These are phyloP conservation scores for Geotrypetes seraphini DNA, from an alignment of 2,797 vertebrate genomes.

Conservation along the genomic window DNA sequence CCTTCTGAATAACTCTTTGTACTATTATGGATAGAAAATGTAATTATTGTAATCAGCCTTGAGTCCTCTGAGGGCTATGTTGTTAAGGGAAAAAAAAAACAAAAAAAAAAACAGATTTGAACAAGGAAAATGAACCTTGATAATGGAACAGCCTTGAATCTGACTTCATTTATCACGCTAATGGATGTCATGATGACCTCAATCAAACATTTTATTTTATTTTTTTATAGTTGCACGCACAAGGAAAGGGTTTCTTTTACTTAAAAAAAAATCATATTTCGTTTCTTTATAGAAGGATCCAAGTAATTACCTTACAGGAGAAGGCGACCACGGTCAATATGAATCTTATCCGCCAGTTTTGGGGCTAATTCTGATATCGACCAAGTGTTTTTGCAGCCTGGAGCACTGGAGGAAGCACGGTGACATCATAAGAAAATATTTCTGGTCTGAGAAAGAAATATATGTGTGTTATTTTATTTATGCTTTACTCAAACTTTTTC, in stretches of 20 bases:
- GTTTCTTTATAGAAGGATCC: conserved; percentile 54
- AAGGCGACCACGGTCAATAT: conserved; percentile 65
- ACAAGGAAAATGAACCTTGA: conserved; percentile 47
- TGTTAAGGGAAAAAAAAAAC: background rate
- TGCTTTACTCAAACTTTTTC: no score
- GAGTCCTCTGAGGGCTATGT: conserved; percentile 48
- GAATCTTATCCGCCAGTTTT: conserved; percentile 45
- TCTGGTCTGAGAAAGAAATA: no score
- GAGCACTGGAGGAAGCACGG: conserved; percentile 13
- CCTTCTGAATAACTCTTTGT: conserved; percentile 51
- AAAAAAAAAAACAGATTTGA: conserved; percentile 27
- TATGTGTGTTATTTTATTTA: no score
- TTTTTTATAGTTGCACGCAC: conserved; percentile 57
- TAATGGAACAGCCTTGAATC: conserved; percentile 65
- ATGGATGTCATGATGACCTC: conserved; percentile 77
- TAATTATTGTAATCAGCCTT: conserved; percentile 59
- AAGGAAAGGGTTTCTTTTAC: conserved; percentile 34
- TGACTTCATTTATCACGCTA: conserved; percentile 62
- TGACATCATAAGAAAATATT: no score
- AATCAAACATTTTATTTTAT: conserved; percentile 72
- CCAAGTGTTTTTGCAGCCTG: conserved; percentile 24
- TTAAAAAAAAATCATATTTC: conserved; percentile 53
- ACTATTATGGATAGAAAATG: conserved; percentile 55
- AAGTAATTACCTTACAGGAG: conserved; percentile 66
- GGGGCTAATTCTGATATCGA: conserved; percentile 54